Percentiles rank a stretch among this genome's conserved stretches.
Conservation (phyloP, 2,888 invertebrate species). For the Iselma pallidipennis region DNA sequence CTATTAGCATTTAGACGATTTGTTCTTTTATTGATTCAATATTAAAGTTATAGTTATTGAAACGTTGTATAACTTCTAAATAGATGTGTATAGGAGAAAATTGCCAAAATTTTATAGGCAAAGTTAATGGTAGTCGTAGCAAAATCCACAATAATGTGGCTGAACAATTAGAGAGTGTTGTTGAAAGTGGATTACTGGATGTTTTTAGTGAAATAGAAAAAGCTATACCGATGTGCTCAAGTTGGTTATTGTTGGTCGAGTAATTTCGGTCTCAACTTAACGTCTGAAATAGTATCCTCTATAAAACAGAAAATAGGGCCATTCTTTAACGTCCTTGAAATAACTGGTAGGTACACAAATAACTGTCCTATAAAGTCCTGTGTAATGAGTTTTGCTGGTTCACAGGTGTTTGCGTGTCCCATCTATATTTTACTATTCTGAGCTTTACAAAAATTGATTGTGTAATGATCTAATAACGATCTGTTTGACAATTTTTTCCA, state of each 20-base stretch:
- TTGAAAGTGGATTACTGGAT: too few relatives aligned
- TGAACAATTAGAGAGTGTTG: too few relatives aligned
- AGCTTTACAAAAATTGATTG: neutral
- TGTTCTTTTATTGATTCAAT: neutral
- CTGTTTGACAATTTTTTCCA: too few relatives aligned
- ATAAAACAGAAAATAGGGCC: conserved; percentile 36
- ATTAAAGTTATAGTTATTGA: too few relatives aligned
- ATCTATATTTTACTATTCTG: conserved; percentile 41
- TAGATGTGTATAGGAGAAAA: too few relatives aligned
- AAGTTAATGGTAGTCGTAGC: too few relatives aligned
- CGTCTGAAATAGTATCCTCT: conserved; percentile 13
- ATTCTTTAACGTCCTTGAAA: conserved; percentile 23
- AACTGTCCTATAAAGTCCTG: conserved; percentile 45
- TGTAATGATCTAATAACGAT: neutral
- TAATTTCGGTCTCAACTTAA: neutral
- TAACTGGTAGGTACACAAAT: conserved; percentile 31
- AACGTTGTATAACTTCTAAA: too few relatives aligned
- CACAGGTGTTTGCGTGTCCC: conserved; percentile 44
- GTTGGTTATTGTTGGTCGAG: neutral
- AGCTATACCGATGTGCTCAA: neutral
- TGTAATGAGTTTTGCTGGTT: conserved; percentile 43
- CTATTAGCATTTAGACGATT: neutral
- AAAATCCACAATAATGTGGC: too few relatives aligned
- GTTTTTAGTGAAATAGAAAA: too few relatives aligned
- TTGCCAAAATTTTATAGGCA: too few relatives aligned